phyloP scores from a whole-genome alignment of 2,888 invertebrate genomes.

The Tenthredo scrophulariae region DNA sequence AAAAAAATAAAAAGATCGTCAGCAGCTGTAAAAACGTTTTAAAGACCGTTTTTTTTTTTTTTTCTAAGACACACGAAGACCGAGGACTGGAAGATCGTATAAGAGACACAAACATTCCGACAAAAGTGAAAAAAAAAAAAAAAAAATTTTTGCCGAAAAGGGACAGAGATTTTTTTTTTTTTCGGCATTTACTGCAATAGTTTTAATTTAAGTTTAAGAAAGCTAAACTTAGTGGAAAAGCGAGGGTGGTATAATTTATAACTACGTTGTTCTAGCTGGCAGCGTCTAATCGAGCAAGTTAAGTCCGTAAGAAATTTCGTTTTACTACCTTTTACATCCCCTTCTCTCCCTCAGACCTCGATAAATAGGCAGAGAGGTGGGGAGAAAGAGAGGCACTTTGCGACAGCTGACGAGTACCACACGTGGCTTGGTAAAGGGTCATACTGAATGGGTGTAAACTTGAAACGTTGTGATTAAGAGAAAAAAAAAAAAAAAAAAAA shows the following conservation, averaged over 20 bases:
- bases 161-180: background rate
- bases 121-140: too few species aligned
- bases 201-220: background rate
- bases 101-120: constrained; percentile 13
- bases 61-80: background rate
- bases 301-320: constrained; percentile 5
- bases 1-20: background rate
- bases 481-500: background rate
- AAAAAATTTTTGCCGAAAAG: background rate
- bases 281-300: constrained; percentile 31
- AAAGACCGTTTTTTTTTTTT: background rate
- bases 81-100: background rate
- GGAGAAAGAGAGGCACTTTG: constrained; percentile 34
- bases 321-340: background rate
- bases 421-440: constrained; percentile 47
- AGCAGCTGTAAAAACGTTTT: constrained; percentile 33
- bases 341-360: background rate
- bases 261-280: background rate
- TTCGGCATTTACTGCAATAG: background rate
- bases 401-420: constrained; percentile 49
- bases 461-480: constrained; percentile 45
- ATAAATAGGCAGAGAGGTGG: background rate
- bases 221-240: background rate
- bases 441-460: constrained; percentile 48
- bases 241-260: background rate